Evolutionary conservation across 2,888 invertebrate genomes (phyloP).

Genomic region (Heteromurus nitidus): DNA sequence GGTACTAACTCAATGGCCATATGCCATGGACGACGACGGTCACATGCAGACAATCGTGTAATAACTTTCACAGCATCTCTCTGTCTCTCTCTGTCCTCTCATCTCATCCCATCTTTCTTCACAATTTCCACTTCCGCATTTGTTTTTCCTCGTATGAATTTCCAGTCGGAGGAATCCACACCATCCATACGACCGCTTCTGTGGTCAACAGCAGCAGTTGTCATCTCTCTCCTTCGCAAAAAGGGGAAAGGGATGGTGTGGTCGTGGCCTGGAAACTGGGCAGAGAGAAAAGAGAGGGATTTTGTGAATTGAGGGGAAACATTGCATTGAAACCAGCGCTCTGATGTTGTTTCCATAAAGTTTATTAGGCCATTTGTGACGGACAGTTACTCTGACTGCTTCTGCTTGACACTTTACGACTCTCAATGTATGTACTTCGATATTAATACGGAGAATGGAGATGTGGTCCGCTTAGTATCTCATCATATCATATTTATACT

Average conservation of each 20-base stretch:
- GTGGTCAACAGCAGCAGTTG: slow-evolving; percentile 34
- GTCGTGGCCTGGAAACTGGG: not conserved
- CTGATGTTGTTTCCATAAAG: slow-evolving; percentile 58
- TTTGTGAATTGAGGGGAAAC: not conserved
- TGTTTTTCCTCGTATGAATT: slow-evolving; percentile 42
- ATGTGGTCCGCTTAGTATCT: too few relatives aligned
- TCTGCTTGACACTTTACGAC: slow-evolving; percentile 66
- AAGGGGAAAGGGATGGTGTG: not conserved
- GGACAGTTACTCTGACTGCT: slow-evolving; percentile 68
- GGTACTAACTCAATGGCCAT: slow-evolving; percentile 24
- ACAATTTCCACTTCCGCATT: slow-evolving; percentile 44
- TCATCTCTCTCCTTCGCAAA: not conserved
- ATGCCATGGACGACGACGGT: slow-evolving; percentile 30
- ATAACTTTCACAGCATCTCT: not conserved
- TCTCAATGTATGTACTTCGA: too few relatives aligned
- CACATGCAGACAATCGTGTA: slow-evolving; percentile 35
- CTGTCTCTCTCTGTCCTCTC: too few relatives aligned
- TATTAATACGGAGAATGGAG: too few relatives aligned
- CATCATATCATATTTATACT: too few relatives aligned
- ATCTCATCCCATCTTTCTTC: too few relatives aligned
- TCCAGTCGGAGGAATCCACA: not conserved
- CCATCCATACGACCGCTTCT: too few relatives aligned
- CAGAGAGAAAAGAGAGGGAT: not conserved
- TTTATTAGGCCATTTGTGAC: slow-evolving; percentile 72
- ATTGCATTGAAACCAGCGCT: too few relatives aligned